Percentiles rank a stretch among this genome's conserved stretches.
These are phyloP conservation scores for Trinectes maculatus DNA, from an alignment of 2,113 vertebrate species.

Conservation along the genomic window DNA sequence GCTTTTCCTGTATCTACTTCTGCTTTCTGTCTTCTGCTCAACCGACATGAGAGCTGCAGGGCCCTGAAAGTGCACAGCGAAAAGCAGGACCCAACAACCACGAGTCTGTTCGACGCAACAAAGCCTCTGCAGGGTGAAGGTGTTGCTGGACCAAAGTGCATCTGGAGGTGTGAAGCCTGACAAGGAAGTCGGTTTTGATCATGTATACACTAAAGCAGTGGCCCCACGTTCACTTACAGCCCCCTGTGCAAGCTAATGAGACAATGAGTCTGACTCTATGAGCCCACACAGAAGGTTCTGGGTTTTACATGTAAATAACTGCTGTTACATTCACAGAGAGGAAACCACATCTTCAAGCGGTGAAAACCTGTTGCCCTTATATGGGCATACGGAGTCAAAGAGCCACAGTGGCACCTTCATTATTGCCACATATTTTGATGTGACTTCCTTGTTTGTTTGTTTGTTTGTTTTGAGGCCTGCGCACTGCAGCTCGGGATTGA, in stretches of 20 bases:
- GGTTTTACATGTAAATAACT: conserved; percentile 42
- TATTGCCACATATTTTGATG: conserved; percentile 18
- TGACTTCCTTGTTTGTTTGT: conserved; percentile 59
- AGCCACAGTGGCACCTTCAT: conserved; percentile 33
- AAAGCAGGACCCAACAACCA: background rate
- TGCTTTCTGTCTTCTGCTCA: conserved; percentile 16
- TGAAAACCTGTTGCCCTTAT: conserved; percentile 83
- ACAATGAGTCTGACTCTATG: background rate
- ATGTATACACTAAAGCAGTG: conserved; percentile 39
- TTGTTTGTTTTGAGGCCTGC: background rate
- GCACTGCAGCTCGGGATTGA: no score
- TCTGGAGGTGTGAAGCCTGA: background rate
- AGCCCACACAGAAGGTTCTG: no score
- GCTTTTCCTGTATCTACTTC: conserved; percentile 25
- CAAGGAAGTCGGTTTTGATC: conserved; percentile 33
- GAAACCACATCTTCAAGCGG: conserved; percentile 45
- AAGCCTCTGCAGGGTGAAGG: conserved; percentile 3
- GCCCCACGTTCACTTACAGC: background rate
- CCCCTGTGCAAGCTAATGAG: no score
- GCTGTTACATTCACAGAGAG: conserved; percentile 13
- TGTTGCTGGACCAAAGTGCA: conserved; percentile 50
- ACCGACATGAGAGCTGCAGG: no score
- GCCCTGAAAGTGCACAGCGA: no score
- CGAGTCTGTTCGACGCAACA: background rate
- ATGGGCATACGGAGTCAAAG: conserved; percentile 80